A percentile compares a stretch with the other conserved stretches of the same genome.
These are phyloP conservation scores for Andrena trimmerana DNA, from an alignment of 2,888 invertebrate genomes.

Conservation along the genomic window DNA sequence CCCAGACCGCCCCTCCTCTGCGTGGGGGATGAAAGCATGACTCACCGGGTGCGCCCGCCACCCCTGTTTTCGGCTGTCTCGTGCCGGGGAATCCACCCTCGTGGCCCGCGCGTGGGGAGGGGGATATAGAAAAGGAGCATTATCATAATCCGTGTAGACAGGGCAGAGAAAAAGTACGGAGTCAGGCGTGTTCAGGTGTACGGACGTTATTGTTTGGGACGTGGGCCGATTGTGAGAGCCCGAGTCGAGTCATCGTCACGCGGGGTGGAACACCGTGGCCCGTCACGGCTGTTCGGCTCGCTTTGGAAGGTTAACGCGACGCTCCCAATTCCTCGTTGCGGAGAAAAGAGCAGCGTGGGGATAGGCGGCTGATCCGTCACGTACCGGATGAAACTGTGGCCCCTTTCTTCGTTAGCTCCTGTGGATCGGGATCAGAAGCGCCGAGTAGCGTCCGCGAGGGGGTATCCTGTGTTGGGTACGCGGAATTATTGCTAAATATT, in stretches of 20 bases:
- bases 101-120: slow-evolving; percentile 47
- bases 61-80: slow-evolving; percentile 75
- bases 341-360: slow-evolving; percentile 19
- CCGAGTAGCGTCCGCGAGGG: no score
- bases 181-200: slow-evolving; percentile 65
- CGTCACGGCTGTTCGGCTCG: slow-evolving; percentile 51
- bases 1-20: slow-evolving; percentile 57
- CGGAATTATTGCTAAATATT: no score
- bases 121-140: slow-evolving; percentile 66
- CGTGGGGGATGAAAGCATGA: slow-evolving; percentile 82
- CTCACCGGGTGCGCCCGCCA: slow-evolving; percentile 74
- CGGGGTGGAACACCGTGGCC: slow-evolving; percentile 18
- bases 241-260: slow-evolving; percentile 34
- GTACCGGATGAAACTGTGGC: slow-evolving; percentile 2
- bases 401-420: slow-evolving; percentile 2
- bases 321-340: slow-evolving; percentile 45
- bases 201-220: slow-evolving; percentile 44
- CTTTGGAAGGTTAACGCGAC: slow-evolving; percentile 41
- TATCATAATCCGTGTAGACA: slow-evolving; percentile 79
- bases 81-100: slow-evolving; percentile 71
- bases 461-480: no score
- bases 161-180: slow-evolving; percentile 53
- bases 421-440: background rate
- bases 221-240: slow-evolving; percentile 22
- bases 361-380: slow-evolving; percentile 27